Conservation (phyloP, 2,888 invertebrate genomes). For the Cartodere bifasciata region DNA sequence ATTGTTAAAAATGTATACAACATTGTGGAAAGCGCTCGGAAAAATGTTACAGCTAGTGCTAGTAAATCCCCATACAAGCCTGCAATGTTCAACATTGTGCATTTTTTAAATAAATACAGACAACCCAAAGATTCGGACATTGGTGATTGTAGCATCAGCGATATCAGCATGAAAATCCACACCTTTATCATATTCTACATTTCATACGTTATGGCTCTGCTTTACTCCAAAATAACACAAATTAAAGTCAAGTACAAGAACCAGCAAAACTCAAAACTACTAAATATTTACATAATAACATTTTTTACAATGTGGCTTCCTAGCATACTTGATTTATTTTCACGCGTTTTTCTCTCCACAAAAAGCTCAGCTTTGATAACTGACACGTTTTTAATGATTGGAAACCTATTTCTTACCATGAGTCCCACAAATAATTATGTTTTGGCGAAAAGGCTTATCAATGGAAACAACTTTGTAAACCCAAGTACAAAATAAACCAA, state of each 20-base stretch:
- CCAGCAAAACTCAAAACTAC: slow-evolving; percentile 14
- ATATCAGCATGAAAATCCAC: slow-evolving; percentile 21
- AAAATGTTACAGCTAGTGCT: slow-evolving; percentile 12
- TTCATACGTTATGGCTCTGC: slow-evolving; percentile 21
- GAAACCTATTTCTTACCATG: slow-evolving; percentile 22
- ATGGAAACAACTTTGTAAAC: slow-evolving; percentile 18
- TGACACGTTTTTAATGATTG: slow-evolving; percentile 23
- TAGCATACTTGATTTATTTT: slow-evolving; percentile 25
- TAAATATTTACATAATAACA: slow-evolving; percentile 19
- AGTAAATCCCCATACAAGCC: slow-evolving; percentile 11
- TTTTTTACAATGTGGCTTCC: slow-evolving; percentile 29
- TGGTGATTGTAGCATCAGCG: slow-evolving; percentile 12
- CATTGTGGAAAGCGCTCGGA: slow-evolving; percentile 20
- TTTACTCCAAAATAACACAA: slow-evolving; percentile 25
- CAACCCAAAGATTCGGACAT: slow-evolving; percentile 10
- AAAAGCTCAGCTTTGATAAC: slow-evolving; percentile 20
- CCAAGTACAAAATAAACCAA: slow-evolving; percentile 13
- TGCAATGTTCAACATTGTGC: slow-evolving; percentile 18
- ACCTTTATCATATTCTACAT: slow-evolving; percentile 25
- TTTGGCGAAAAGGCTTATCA: slow-evolving; percentile 16
- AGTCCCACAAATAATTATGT: slow-evolving; percentile 18
- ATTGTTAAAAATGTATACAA: slow-evolving; percentile 26
- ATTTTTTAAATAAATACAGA: slow-evolving; percentile 15
- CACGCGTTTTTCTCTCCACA: slow-evolving; percentile 23
- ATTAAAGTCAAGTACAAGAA: slow-evolving; percentile 16